A percentile compares a stretch with the other conserved stretches of the same genome.
Evolutionary conservation across 2,797 vertebrate species (phyloP).

Genomic region (Thalassophryne amazonica): DNA sequence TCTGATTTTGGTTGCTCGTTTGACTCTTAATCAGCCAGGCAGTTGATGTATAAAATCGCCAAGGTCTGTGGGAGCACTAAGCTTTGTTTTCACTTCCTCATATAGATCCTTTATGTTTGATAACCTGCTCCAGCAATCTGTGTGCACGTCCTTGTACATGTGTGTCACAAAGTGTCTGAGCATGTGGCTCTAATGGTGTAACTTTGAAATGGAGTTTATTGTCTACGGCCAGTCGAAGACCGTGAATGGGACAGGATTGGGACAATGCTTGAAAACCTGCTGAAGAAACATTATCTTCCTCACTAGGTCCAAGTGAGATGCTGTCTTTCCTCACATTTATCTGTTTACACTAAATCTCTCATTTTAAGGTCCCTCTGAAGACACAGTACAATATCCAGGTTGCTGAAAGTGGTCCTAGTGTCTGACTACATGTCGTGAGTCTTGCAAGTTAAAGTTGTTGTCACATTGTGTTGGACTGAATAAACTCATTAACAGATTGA

Average conservation of each 20-base stretch:
- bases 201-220: constrained; percentile 35
- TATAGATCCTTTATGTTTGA: background rate
- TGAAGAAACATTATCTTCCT: constrained; percentile 71
- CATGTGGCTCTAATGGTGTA: constrained; percentile 1
- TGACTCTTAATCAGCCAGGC: constrained; percentile 60
- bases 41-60: constrained; percentile 51
- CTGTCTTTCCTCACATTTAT: constrained; percentile 63
- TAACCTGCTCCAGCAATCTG: too few relatives aligned
- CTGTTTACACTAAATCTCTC: constrained; percentile 69
- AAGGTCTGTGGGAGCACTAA: constrained; percentile 7
- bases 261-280: constrained; percentile 29
- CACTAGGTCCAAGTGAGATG: constrained; percentile 61
- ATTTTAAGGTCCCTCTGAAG: constrained; percentile 60
- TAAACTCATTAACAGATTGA: too few relatives aligned
- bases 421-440: too few relatives aligned
- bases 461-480: too few relatives aligned
- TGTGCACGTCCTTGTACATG: background rate
- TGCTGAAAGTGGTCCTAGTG: constrained; percentile 9
- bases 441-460: too few relatives aligned
- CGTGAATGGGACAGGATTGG: constrained; percentile 30
- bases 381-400: constrained; percentile 26
- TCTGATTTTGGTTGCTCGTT: constrained; percentile 47
- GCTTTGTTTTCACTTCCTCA: constrained; percentile 5
- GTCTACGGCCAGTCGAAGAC: constrained; percentile 45
- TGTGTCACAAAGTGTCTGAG: constrained; percentile 1